These are phyloP conservation scores for Pangasius macronema DNA, from an alignment of 2,797 vertebrate species.

Conservation along the genomic window DNA sequence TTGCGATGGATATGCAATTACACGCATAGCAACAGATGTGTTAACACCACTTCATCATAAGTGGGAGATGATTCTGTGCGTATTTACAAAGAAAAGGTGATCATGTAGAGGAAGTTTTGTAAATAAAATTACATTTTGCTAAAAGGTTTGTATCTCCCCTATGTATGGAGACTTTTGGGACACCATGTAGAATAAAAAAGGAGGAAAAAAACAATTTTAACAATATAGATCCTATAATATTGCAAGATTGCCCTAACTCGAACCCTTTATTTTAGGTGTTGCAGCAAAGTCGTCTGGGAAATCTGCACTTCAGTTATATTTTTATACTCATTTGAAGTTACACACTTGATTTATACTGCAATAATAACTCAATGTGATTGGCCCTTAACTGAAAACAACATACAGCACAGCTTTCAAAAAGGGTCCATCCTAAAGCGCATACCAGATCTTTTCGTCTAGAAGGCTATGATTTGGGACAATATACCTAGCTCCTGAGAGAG, in stretches of 20 bases:
- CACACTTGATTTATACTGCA: background rate
- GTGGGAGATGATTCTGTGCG: no score
- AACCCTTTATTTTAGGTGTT: background rate
- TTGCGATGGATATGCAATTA: no score
- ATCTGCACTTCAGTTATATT: background rate
- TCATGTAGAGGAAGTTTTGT: no score
- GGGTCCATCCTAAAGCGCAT: background rate
- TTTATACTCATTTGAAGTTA: background rate
- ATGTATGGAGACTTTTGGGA: no score
- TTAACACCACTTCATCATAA: no score
- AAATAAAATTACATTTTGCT: no score
- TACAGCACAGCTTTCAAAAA: background rate
- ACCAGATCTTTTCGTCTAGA: background rate
- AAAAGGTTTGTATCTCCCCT: no score
- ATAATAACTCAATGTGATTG: background rate
- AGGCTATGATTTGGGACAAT: slow-evolving; percentile 6
- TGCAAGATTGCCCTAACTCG: no score
- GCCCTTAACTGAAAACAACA: background rate
- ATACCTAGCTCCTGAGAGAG: background rate
- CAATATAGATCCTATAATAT: no score
- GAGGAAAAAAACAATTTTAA: background rate
- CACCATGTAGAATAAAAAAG: background rate
- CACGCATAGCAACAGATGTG: no score
- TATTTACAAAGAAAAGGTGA: no score
- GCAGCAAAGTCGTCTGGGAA: background rate